Conservation (phyloP, 1,140 invertebrate genomes). For the Drosophila orosa region DNA sequence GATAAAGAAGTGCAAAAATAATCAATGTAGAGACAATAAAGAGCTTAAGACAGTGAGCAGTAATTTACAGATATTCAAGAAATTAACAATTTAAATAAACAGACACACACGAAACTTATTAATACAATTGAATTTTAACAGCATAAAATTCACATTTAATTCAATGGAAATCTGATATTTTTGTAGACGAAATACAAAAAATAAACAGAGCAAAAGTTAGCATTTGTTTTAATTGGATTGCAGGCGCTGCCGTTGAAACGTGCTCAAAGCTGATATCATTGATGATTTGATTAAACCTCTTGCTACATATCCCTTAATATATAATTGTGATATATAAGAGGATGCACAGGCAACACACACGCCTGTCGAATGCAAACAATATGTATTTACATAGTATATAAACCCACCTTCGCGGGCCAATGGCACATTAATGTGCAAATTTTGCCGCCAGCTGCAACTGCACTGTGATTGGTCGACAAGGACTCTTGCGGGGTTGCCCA, state of each 20-base stretch:
- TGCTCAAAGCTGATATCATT: neutral
- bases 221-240: neutral
- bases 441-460: neutral
- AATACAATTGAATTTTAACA: neutral
- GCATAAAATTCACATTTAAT: neutral
- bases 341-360: too few relatives aligned
- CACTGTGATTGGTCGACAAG: neutral
- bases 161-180: neutral
- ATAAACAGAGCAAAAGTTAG: neutral
- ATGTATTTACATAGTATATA: neutral
- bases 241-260: neutral
- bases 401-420: neutral
- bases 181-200: neutral
- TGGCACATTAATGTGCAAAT: constrained; percentile 3
- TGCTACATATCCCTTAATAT: too few relatives aligned
- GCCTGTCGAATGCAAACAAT: neutral
- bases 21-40: too few relatives aligned
- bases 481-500: neutral
- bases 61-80: too few relatives aligned
- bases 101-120: neutral
- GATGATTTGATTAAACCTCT: neutral
- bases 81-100: too few relatives aligned
- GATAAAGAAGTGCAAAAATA: too few relatives aligned
- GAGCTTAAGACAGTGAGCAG: too few relatives aligned
- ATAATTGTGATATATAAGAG: too few relatives aligned